Percentiles rank a stretch among this genome's conserved stretches.
Conservation (phyloP, 2,113 vertebrate genomes). For the Erpornis zantholeuca region DNA sequence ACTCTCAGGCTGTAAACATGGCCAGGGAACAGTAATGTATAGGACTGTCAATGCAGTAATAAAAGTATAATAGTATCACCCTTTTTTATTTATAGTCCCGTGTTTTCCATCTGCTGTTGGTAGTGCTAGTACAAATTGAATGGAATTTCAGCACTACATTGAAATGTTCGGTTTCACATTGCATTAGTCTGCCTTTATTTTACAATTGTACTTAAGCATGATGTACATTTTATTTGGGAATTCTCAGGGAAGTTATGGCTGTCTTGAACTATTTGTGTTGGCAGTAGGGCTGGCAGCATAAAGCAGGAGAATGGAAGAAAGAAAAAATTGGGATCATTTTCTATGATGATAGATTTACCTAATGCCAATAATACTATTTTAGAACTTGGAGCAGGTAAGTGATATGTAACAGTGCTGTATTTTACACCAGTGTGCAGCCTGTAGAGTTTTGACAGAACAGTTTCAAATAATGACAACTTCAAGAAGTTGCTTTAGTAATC, state of each 20-base stretch:
- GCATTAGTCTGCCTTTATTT: constrained; percentile 11
- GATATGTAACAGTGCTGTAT: neutral
- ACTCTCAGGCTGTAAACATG: neutral
- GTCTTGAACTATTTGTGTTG: constrained; percentile 32
- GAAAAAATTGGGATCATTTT: neutral
- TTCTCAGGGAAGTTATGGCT: neutral
- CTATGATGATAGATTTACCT: neutral
- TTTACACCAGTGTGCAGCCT: neutral
- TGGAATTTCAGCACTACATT: neutral
- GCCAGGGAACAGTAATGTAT: neutral
- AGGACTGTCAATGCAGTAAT: neutral
- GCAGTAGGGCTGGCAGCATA: neutral
- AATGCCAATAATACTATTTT: neutral
- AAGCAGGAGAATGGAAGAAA: neutral
- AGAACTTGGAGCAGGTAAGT: neutral
- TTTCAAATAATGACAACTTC: neutral
- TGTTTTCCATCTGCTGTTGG: neutral
- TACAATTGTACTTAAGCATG: neutral
- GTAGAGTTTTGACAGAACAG: neutral
- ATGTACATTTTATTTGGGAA: constrained; percentile 34
- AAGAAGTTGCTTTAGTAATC: neutral
- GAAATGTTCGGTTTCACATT: neutral
- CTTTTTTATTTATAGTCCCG: neutral
- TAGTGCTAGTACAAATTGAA: neutral
- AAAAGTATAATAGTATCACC: neutral